A percentile compares a stretch with the other conserved stretches of the same genome.
Evolutionary conservation across 2,888 invertebrate species (phyloP).

Genomic region (Microctonus aethiopoides): DNA sequence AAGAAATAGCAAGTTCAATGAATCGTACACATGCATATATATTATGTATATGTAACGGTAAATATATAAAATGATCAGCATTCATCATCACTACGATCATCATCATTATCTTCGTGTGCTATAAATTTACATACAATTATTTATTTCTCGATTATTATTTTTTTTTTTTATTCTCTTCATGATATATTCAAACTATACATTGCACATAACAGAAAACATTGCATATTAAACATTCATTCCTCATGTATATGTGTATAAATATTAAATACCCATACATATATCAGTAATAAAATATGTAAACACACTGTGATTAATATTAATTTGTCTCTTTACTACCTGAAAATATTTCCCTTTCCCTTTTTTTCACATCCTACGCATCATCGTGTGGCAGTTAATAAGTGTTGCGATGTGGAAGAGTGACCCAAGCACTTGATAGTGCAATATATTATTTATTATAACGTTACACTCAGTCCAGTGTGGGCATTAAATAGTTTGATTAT

Average conservation of each 20-base stretch:
- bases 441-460: constrained; percentile 56
- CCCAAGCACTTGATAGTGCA: constrained; percentile 55
- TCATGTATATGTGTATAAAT: too few relatives aligned
- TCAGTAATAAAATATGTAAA: background rate
- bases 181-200: constrained; percentile 4
- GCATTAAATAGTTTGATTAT: constrained; percentile 44
- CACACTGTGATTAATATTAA: background rate
- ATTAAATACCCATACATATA: too few relatives aligned
- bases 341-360: constrained; percentile 53
- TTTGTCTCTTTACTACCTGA: constrained; percentile 21
- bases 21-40: constrained; percentile 38
- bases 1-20: constrained; percentile 39
- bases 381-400: constrained; percentile 35
- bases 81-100: constrained; percentile 15
- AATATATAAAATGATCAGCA: constrained; percentile 13
- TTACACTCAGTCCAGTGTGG: constrained; percentile 47
- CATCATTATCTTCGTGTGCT: background rate
- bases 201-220: background rate
- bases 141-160: background rate
- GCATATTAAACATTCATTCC: background rate
- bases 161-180: too few relatives aligned
- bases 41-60: too few relatives aligned
- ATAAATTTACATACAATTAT: background rate
- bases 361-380: constrained; percentile 55
- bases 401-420: constrained; percentile 21